Conservation (phyloP, 1,140 invertebrate genomes). For the Conus betulinus region DNA sequence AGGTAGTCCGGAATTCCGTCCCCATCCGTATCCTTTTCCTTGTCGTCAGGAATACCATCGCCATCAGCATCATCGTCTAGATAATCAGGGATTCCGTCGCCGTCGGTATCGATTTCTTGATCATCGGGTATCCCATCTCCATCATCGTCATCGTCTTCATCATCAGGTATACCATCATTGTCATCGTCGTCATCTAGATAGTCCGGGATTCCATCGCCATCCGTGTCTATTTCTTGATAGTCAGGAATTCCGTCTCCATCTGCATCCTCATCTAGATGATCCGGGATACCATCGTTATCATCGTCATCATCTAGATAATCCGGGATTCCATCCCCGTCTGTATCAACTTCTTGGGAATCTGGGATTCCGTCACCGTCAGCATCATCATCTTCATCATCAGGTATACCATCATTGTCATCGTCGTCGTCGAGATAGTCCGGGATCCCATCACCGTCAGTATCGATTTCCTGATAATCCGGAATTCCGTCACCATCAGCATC, state of each 20-base stretch:
- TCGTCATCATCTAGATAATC: conserved; percentile 65
- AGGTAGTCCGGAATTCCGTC: conserved; percentile 69
- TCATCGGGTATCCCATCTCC: conserved; percentile 67
- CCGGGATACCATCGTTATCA: conserved; percentile 68
- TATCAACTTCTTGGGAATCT: conserved; percentile 62
- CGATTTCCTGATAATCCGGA: conserved; percentile 60
- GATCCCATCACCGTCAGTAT: conserved; percentile 69
- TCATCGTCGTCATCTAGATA: conserved; percentile 63
- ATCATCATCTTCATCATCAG: conserved; percentile 60
- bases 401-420: conserved; percentile 67
- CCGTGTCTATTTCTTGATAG: conserved; percentile 60
- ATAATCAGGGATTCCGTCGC: conserved; percentile 58
- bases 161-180: conserved; percentile 66
- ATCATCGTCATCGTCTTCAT: conserved; percentile 63
- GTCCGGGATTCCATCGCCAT: conserved; percentile 70
- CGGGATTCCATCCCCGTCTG: conserved; percentile 66
- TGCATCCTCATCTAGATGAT: conserved; percentile 62
- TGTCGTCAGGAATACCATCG: conserved; percentile 67
- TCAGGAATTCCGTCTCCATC: conserved; percentile 71
- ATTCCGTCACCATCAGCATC: conserved; percentile 66
- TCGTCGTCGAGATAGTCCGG: conserved; percentile 66
- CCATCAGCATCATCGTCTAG: conserved; percentile 64
- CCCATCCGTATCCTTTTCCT: conserved; percentile 63
- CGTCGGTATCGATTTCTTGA: conserved; percentile 57
- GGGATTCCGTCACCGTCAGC: conserved; percentile 67